Evolutionary conservation across 2,888 invertebrate genomes (phyloP), one percentile per base, ranked within the genome.

Genomic region (Agriopis marginaria): DNA sequence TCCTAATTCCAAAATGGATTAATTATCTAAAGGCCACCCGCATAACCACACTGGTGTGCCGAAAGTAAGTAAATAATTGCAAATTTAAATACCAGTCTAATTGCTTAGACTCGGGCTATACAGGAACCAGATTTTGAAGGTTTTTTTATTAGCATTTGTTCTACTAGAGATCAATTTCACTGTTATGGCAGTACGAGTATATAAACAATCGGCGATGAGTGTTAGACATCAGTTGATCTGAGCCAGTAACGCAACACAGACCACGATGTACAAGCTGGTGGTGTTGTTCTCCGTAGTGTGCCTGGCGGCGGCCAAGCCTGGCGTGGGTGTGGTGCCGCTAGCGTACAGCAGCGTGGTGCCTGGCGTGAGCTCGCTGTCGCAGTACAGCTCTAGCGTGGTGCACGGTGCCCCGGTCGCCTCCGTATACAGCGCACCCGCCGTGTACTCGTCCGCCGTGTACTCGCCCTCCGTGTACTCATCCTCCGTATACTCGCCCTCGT

Each of bases 201-300:
- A 93, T 84, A 93, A 93, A 80, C 82, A 85, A 88, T 84, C 73
- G 76, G 78, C 79, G 74, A 64, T 69, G 68, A 51, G 75, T 69
- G 74, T 79, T 77, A 75, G 81, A 73, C 88, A 93, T 92, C 92
- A 93, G 89, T 93, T 87, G 86, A 88, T 89, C 85, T 85, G 83
- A 84, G 32, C 12, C 3, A 76, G 70, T 76, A 83, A 86, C 81
- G 82, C 88, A 89, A 91, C 91, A 88, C 90, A 92, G 90, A 93
- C 90, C 92, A 93, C 84, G 82, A 94, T 94, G 94, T 90, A 81
- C 83, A 93, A 93, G 86, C 86, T 94, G 95, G 95, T 95, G 94
- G 95, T 95, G 89, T 95, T 96, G 93, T 95, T 95, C 86, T 95
- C 95, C 82, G 88, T 95, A 73, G 86, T 95, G 83, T 95, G 95